Base-by-base conservation (phyloP, 2,797 vertebrate genomes). In the Yasuhikotakia modesta region DNA sequence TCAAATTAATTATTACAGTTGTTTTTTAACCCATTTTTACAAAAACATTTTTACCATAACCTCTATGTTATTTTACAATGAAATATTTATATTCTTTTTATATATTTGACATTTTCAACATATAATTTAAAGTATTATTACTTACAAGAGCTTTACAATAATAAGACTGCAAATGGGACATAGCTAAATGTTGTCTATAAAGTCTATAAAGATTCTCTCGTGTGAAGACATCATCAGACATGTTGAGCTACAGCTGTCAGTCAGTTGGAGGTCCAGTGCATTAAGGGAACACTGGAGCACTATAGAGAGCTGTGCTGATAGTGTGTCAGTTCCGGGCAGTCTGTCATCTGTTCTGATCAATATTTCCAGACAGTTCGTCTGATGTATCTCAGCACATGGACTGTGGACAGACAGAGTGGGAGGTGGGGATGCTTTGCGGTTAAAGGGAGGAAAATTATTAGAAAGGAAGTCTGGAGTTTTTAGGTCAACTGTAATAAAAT, bases 261-360 rank as follows among this genome's bases (percentile, higher is more conserved):
- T 75, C 63, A 57, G 16, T 45, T 32, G 13, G 4, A 39, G 6
- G 12, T 67, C 60, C 17, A 68, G 43, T 30, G 7, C 53, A 76
- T 16, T 8, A 21, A 8, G n/a, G 39, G 0, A 46, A 43, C 64
- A 43, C 21, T 16, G 12, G 32, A 4, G 21, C 32, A 66, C 19
- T 66, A 21, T 21, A 66, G 63, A 13, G 48, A 66, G 19, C 48
- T 19, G 21, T 67, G 50, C 48, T 75, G 27, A 13, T 32, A n/a
- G n/a, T 10, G n/a, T 7, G 0, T 21, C 43, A 63, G 13, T 22
- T 14, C 58, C 17, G 76, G 76, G 67, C 71, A 61, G 69, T 78
- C 80, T 48, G 66, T 61, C 66, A 67, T 81, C 79, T 21, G 22
- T 65, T 69, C 67, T 53, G 78, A 84, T 83, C 83, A 70, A 83